Base-by-base conservation (phyloP, 2,113 vertebrate genomes). In the Myxocyprinus asiaticus region DNA sequence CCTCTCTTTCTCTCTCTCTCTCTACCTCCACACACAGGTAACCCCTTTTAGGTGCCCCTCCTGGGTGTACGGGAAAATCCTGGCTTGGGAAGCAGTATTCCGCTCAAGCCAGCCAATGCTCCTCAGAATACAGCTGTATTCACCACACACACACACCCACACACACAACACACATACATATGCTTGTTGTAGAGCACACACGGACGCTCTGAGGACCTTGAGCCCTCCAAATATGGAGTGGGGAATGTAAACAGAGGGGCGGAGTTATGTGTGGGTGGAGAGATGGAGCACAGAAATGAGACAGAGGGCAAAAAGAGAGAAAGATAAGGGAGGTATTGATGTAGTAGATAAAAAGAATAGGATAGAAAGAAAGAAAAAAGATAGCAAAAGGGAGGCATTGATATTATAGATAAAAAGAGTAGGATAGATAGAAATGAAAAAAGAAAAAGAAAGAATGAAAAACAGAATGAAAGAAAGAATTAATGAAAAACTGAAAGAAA, bases 1-100 rank as follows among this genome's bases (percentile, higher is more conserved):
- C 58, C 45, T 70, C 56, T 62, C 77, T 43, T 50, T 47, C 45
- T 76, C 47, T 22, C 70, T 75, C 55, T 17, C 58, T 82, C 6
- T 73, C 67, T 15, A 82, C 85, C 43, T 70, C 72, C 79, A 79
- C 82, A 75, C 70, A 73, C 84, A 92, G 87, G 85, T 77, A 84
- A 75, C 6, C 33, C 48, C 82, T 66, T 77, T 55, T 63, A 67
- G 61, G 81, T 77, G 82, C 53, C 82, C 17, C 78, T 90, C 73
- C 68, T 88, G 85, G 73, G 66, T 75, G 71, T 69, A 59, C 10
- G 53, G 69, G 67, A 66, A 73, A 70, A 80, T 70, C 56, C 73
- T 50, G 78, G 62, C 70, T 79, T 63, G 63, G 45, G 61, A 78
- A 84, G 76, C 48, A 59, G 65, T 58, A 74, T 80, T 79, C 66